A percentile compares a stretch with the other conserved stretches of the same genome.
Conservation (phyloP, 2,113 vertebrate genomes). For the Paramisgurnus dabryanus region DNA sequence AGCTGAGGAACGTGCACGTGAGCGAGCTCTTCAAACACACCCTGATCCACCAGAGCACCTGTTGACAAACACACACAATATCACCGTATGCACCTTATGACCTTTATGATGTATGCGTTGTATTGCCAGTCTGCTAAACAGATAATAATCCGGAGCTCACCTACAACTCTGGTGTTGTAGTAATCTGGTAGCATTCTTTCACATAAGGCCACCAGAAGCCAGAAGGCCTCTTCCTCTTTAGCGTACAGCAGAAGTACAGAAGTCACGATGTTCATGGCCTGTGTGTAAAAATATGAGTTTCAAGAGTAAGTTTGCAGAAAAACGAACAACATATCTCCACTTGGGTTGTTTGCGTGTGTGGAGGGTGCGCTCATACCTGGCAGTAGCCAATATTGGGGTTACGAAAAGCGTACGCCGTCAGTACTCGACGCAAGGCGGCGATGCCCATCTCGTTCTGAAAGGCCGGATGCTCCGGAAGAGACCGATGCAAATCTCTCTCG, state of each 20-base stretch:
- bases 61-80: constrained; percentile 33
- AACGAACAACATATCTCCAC: neutral
- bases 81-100: too few relatives aligned
- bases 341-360: neutral
- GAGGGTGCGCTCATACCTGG: constrained; percentile 77
- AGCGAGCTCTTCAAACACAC: constrained; percentile 95
- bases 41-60: constrained; percentile 97
- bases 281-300: neutral
- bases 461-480: constrained; percentile 94
- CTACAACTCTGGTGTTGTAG: constrained; percentile 98
- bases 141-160: constrained; percentile 70
- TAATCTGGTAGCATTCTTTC: constrained; percentile 98
- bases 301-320: neutral
- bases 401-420: constrained; percentile 95
- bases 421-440: constrained; percentile 90
- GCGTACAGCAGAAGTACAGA: constrained; percentile 95
- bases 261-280: constrained; percentile 99
- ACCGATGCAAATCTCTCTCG: constrained; percentile 95
- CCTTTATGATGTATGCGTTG: too few relatives aligned
- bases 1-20: constrained; percentile 94
- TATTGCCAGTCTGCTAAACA: too few relatives aligned
- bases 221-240: constrained; percentile 98
- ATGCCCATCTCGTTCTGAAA: constrained; percentile 99
- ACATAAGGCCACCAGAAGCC: constrained; percentile 95
- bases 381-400: constrained; percentile 99